Evolutionary conservation across 2,888 invertebrate genomes (phyloP), one percentile per base, ranked within the genome.

Genomic region (Pammene fasciana): DNA sequence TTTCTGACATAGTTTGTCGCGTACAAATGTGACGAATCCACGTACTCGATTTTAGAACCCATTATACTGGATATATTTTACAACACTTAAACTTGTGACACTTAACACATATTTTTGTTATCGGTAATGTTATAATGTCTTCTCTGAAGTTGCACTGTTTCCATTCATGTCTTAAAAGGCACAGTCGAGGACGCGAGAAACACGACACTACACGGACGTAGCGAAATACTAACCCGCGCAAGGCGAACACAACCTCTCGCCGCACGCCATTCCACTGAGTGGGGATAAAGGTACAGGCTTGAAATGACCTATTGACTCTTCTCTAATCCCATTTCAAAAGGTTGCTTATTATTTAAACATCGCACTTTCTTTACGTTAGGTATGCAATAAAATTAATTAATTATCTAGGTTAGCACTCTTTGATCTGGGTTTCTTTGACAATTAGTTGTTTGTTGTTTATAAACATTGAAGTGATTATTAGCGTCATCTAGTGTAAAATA

Each of bases 41-140:
- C 97, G 93, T 97, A 97, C 86, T 97, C 97, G 85, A 97, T 96
- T 94, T 97, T 97, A 73, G 97, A 97, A 81, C 97, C 97, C 97
- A 97, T 97, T 82, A 72, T 68, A 66, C 82, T 82, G 83, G 81
- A 80, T 83, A 78, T 80, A 65, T 81, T 84, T 82, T 81, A 79
- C 78, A 76, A 80, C 75, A 61, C 50, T 62, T 61, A 52, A 67
- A 64, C 60, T 68, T 60, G 48, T 38, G 13, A 65, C 74, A 75
- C 67, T 73, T 66, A 66, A 72, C 83, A 83, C 86, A 86, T 86
- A 79, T 83, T 78, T 65, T 68, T 62, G 70, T 72, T 65, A 68
- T 72, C 62, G 65, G 74, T 78, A 76, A 59, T 70, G 75, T 71
- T 72, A 75, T 70, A 75, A 73, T 78, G 79, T 75, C 70, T 48